phyloP scores from a whole-genome alignment of 1,140 invertebrate genomes.

The Zaprionus nigranus region DNA sequence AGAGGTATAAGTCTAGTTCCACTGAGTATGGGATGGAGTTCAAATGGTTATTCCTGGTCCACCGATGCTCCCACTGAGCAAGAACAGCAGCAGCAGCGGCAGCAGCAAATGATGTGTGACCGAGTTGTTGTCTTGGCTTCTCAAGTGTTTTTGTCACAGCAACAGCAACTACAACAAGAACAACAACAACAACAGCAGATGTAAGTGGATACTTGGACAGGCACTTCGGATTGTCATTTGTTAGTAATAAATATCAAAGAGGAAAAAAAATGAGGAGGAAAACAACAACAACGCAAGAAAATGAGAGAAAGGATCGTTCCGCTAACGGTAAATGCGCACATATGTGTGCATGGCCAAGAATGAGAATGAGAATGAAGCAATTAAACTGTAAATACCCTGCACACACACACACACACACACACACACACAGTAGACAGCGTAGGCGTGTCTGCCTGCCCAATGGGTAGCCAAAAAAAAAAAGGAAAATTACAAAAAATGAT shows the following conservation, averaged over 20 bases:
- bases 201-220: conserved; percentile 69
- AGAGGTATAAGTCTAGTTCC: background rate
- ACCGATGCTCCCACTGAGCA: too few relatives aligned
- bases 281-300: background rate
- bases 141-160: conserved; percentile 30
- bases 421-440: conserved; percentile 12
- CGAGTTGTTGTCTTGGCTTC: conserved; percentile 20
- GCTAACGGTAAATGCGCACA: conserved; percentile 35
- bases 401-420: conserved; percentile 1
- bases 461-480: conserved; percentile 17
- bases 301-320: conserved; percentile 52
- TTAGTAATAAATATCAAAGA: conserved; percentile 68
- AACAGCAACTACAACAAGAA: conserved; percentile 4
- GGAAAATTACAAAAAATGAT: conserved; percentile 46
- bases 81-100: background rate
- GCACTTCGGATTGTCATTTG: conserved; percentile 70
- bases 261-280: background rate
- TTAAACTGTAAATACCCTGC: conserved; percentile 43
- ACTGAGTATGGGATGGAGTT: background rate
- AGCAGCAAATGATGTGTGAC: conserved; percentile 49
- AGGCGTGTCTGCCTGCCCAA: conserved; percentile 36
- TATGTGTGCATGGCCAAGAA: conserved; percentile 26
- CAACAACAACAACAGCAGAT: conserved; percentile 27
- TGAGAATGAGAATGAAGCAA: conserved; percentile 62
- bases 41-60: too few relatives aligned